Evolutionary conservation across 2,113 vertebrate species (phyloP).

Genomic region (Oophaga pumilio): DNA sequence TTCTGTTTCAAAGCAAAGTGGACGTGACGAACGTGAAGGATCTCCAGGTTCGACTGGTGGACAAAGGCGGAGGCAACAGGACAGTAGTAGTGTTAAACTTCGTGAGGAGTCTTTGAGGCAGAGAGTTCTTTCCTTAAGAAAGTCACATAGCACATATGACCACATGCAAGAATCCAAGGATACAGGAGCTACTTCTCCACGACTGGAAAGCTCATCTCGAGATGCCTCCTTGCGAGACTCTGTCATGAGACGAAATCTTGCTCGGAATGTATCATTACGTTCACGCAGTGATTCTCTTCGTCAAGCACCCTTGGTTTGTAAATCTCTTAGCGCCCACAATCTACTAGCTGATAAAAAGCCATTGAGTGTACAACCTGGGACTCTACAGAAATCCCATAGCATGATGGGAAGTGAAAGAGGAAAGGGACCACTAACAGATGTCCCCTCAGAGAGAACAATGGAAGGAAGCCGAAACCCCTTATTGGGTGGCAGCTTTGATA

Average conservation of each 20-base stretch:
- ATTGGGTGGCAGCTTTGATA: conserved; percentile 67
- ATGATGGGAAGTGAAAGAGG: conserved; percentile 63
- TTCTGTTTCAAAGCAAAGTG: conserved; percentile 74
- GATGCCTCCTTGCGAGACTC: conserved; percentile 69
- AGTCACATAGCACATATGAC: conserved; percentile 76
- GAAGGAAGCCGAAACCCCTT: conserved; percentile 62
- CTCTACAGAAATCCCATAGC: conserved; percentile 82
- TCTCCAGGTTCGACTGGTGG: conserved; percentile 60
- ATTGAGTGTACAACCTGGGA: conserved; percentile 68
- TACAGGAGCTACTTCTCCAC: background rate
- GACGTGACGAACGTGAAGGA: conserved; percentile 75
- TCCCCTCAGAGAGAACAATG: background rate
- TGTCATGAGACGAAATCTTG: conserved; percentile 63
- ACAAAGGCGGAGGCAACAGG: conserved; percentile 60
- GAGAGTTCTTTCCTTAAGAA: conserved; percentile 64
- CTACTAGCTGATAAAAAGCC: conserved; percentile 74
- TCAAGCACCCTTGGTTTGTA: conserved; percentile 76
- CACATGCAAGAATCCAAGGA: conserved; percentile 61
- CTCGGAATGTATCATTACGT: conserved; percentile 59
- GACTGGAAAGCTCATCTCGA: conserved; percentile 58
- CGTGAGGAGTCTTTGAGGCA: conserved; percentile 68
- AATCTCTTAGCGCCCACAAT: conserved; percentile 90
- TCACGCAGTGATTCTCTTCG: conserved; percentile 77
- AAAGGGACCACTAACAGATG: conserved; percentile 65
- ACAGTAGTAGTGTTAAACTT: conserved; percentile 62